These are phyloP conservation scores for Trichogramma evanescens DNA, from an alignment of 2,888 invertebrate genomes.

Conservation along the genomic window DNA sequence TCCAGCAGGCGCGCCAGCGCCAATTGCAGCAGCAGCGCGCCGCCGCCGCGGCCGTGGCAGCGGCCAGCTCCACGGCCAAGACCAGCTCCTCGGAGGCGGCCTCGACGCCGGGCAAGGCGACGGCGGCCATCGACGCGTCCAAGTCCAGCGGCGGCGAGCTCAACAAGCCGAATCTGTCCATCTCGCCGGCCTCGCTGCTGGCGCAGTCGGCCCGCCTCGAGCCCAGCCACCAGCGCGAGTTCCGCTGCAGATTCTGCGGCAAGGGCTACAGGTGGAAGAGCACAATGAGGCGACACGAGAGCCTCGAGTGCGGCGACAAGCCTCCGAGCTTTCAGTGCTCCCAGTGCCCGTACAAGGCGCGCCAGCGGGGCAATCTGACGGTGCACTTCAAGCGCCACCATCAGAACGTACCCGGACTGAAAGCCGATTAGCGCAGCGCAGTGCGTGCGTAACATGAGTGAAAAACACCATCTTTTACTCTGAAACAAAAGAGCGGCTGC, in stretches of 20 bases:
- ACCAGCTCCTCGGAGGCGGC: background rate
- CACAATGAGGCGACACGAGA: slow-evolving; percentile 22
- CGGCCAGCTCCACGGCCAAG: background rate
- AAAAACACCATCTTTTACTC: too few species aligned
- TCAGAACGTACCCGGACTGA: background rate
- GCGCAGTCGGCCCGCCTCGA: slow-evolving; percentile 42
- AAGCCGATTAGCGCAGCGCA: too few species aligned
- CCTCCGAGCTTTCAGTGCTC: slow-evolving; percentile 20
- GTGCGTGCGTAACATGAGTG: too few species aligned
- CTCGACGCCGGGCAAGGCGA: slow-evolving; percentile 13
- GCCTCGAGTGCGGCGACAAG: slow-evolving; percentile 20
- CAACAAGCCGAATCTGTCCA: slow-evolving; percentile 35
- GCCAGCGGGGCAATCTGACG: slow-evolving; percentile 20
- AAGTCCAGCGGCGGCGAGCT: slow-evolving; percentile 25
- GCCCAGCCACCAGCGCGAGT: slow-evolving; percentile 21
- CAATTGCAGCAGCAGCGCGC: slow-evolving; percentile 2
- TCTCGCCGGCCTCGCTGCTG: slow-evolving; percentile 23
- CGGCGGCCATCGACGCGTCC: slow-evolving; percentile 26
- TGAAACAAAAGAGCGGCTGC: too few species aligned
- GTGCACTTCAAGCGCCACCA: slow-evolving; percentile 22
- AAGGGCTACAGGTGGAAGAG: slow-evolving; percentile 23
- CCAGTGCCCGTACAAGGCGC: slow-evolving; percentile 21
- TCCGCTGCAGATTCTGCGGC: slow-evolving; percentile 21
- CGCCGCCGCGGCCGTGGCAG: background rate
- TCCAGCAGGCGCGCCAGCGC: slow-evolving; percentile 7